A percentile compares a stretch with the other conserved stretches of the same genome.
Evolutionary conservation across 2,888 invertebrate species (phyloP).

Genomic region (Belgica antarctica): DNA sequence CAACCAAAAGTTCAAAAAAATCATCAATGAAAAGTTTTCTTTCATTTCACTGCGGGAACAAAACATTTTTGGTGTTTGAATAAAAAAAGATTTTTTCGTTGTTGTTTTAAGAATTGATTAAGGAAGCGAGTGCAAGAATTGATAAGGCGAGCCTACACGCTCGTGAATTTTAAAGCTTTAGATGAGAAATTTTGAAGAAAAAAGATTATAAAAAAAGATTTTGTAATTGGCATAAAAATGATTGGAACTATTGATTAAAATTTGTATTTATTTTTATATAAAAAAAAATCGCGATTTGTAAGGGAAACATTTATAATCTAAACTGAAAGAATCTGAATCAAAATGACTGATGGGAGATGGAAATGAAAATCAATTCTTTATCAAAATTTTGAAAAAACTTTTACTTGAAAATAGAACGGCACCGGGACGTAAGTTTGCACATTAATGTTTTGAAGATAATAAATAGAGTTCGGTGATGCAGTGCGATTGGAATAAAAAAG

Average conservation of each 20-base stretch:
- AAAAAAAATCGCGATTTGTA: no score
- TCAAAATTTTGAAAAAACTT: conserved; percentile 6
- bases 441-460: conserved; percentile 1
- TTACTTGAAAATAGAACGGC: no score
- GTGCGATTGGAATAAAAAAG: conserved; percentile 4
- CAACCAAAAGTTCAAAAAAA: conserved; percentile 3
- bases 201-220: not conserved
- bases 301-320: no score
- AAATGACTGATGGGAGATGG: not conserved
- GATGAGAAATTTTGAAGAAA: not conserved
- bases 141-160: conserved; percentile 10
- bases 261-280: not conserved
- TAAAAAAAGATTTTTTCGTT: no score
- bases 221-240: conserved; percentile 11
- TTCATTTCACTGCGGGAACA: no score
- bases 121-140: conserved; percentile 3
- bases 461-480: not conserved
- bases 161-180: conserved; percentile 3
- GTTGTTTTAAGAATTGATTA: conserved; percentile 15
- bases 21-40: no score
- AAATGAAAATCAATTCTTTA: conserved; percentile 2
- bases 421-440: no score
- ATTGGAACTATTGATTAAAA: not conserved
- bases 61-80: conserved; percentile 2
- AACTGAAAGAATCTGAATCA: conserved; percentile 11